A percentile compares a stretch with the other conserved stretches of the same genome.
These are phyloP conservation scores for Copidosoma aretas DNA, from an alignment of 2,888 invertebrate species.

Conservation along the genomic window DNA sequence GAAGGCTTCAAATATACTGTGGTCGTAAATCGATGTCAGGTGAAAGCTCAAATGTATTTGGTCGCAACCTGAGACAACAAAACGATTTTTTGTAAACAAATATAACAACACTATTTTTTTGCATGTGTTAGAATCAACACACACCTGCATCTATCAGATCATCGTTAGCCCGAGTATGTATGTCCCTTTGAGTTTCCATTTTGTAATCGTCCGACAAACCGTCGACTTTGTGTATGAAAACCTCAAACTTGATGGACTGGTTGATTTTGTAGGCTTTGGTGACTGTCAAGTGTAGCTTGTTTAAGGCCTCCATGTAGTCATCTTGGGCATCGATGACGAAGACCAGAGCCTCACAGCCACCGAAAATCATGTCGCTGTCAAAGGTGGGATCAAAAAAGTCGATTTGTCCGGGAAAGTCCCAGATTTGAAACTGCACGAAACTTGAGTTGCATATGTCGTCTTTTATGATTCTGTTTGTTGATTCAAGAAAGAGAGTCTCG, in stretches of 20 bases:
- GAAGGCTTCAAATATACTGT: constrained; percentile 99
- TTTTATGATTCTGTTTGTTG: constrained; percentile 97
- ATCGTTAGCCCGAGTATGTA: constrained; percentile 95
- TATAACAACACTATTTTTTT: constrained; percentile 8
- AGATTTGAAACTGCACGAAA: constrained; percentile 99
- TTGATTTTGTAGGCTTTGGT: constrained; percentile 95
- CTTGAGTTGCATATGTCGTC: constrained; percentile 97
- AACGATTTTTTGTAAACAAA: neutral
- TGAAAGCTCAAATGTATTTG: constrained; percentile 93
- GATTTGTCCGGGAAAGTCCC: constrained; percentile 99
- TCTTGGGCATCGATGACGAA: constrained; percentile 99
- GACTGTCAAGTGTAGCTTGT: constrained; percentile 90
- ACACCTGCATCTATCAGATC: constrained; percentile 88
- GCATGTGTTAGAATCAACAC: constrained; percentile 10
- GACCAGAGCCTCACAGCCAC: constrained; percentile 95
- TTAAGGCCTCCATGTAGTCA: constrained; percentile 95
- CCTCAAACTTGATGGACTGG: constrained; percentile 95
- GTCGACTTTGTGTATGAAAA: constrained; percentile 99
- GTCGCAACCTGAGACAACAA: constrained; percentile 68
- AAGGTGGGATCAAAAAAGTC: constrained; percentile 96
- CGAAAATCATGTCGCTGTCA: constrained; percentile 95
- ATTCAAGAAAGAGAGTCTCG: constrained; percentile 97
- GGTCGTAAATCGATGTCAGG: constrained; percentile 98
- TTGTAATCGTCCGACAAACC: constrained; percentile 98
- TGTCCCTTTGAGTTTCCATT: constrained; percentile 98